Evolutionary conservation across 2,888 invertebrate genomes (phyloP).

Genomic region (Cataglyphis cursor): DNA sequence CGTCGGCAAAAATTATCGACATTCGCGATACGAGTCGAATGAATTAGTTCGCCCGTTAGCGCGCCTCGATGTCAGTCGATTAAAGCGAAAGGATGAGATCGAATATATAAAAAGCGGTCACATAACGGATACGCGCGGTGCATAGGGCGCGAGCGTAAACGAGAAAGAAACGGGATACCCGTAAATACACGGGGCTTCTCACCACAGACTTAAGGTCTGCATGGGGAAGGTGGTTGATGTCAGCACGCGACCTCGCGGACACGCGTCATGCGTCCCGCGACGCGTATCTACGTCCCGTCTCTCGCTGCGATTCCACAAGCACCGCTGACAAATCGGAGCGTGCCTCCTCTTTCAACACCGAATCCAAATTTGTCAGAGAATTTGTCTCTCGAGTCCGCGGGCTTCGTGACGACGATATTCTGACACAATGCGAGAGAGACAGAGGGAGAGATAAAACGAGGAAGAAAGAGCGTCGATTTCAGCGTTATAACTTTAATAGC

Average conservation of each 20-base stretch:
- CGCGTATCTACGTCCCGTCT: conserved; percentile 34
- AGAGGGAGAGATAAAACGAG: not conserved
- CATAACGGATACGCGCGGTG: conserved; percentile 54
- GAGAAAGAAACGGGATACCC: conserved; percentile 84
- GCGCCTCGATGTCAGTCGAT: not conserved
- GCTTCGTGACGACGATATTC: not conserved
- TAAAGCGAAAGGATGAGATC: not conserved
- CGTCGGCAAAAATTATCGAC: not conserved
- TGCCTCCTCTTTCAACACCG: conserved; percentile 1
- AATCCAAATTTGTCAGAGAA: conserved; percentile 2
- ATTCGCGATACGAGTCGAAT: not conserved
- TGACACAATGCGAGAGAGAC: not conserved
- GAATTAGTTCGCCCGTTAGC: conserved; percentile 7
- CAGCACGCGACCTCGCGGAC: conserved; percentile 72
- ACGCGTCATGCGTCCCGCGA: conserved; percentile 52
- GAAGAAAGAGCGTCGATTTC: not conserved
- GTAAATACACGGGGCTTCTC: conserved; percentile 83
- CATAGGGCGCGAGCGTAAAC: conserved; percentile 73
- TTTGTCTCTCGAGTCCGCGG: not conserved
- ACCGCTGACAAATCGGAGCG: conserved; percentile 19
- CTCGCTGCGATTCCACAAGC: not conserved
- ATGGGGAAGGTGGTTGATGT: conserved; percentile 74
- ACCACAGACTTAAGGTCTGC: conserved; percentile 84
- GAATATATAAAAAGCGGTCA: conserved; percentile 50
- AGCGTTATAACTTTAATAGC: not conserved